Evolutionary conservation across 1,140 invertebrate genomes (phyloP), one percentile per base, ranked within the genome.

Genomic region (Ptiloglossa arizonensis): DNA sequence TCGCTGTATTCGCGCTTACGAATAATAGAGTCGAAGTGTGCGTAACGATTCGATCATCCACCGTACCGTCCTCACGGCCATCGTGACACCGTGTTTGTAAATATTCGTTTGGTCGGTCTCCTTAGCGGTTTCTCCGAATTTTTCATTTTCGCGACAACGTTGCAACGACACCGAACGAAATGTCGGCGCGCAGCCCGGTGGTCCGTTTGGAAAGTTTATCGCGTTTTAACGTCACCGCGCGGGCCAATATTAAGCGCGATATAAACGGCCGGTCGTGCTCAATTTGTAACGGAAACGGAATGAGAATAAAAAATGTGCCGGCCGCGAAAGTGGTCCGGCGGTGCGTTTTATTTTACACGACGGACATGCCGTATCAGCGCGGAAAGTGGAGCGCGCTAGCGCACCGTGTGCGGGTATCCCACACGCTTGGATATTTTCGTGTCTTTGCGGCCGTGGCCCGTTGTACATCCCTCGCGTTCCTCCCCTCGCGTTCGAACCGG

Each of bases 161-260:
- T 11, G 24, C 46, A 44, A 63, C 48, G 54, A 48, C 22, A 35
- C 50, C 29, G n/a, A 24, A 19, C 22, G 41, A 85, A 76, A 85
- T 79, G 80, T 83, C 83, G 68, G n/a, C n/a, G 35, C 59, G 27
- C 6, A 24, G 22, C 57, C 35, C 19, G n/a, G n/a, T 2, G 38
- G 27, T 13, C 15, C 29, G 13, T 22, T 44, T 56, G 29, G 54
- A 41, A 63, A 66, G 57, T 80, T 85, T 85, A 85, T 85, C 83
- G 59, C 60, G 52, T 69, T 85, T 79, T 67, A 84, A 85, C 69
- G 73, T 85, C 59, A 62, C 69, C 74, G 73, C 56, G 52, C 46
- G 64, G 63, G 44, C 82, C 79, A 79, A 85, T 85, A 85, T 85
- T 85, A 85, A 85, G 63, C 82, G 56, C 73, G 82, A 85, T 81